Evolutionary conservation across 1,140 invertebrate genomes (phyloP).

Genomic region (Leptinotarsa texana): DNA sequence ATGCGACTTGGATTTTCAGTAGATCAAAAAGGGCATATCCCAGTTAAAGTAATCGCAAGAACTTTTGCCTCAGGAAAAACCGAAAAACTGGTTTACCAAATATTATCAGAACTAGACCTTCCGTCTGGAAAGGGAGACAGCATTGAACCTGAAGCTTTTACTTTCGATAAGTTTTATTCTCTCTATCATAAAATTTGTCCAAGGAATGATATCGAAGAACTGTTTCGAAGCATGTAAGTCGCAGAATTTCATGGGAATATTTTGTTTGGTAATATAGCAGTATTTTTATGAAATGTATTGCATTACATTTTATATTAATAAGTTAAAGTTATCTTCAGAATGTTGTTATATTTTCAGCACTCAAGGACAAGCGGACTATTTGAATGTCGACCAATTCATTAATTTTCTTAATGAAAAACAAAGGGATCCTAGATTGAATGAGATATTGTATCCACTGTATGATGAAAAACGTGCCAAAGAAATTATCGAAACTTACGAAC

Average conservation of each 20-base stretch:
- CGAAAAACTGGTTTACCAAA: slow-evolving; percentile 98
- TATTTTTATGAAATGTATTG: too few species aligned
- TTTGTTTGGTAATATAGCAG: too few species aligned
- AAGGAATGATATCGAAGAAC: slow-evolving; percentile 97
- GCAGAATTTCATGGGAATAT: background rate
- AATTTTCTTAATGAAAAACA: slow-evolving; percentile 98
- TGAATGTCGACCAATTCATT: slow-evolving; percentile 86
- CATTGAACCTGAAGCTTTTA: slow-evolving; percentile 93
- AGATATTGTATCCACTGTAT: slow-evolving; percentile 97
- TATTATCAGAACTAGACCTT: slow-evolving; percentile 88
- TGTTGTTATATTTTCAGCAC: slow-evolving; percentile 65
- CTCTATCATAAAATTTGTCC: slow-evolving; percentile 99
- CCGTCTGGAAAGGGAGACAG: slow-evolving; percentile 96
- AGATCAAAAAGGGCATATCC: slow-evolving; percentile 93
- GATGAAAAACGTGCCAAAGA: slow-evolving; percentile 91
- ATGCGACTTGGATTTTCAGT: slow-evolving; percentile 92
- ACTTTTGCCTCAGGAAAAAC: slow-evolving; percentile 98
- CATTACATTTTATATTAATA: background rate
- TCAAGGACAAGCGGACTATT: slow-evolving; percentile 85
- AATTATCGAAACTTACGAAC: slow-evolving; percentile 94
- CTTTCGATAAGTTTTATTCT: slow-evolving; percentile 98
- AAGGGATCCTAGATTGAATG: slow-evolving; percentile 96
- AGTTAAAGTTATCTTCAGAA: background rate
- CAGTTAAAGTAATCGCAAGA: slow-evolving; percentile 93
- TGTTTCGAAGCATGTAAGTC: slow-evolving; percentile 95